Conservation (phyloP, 2,797 vertebrate genomes). For the Paramormyrops hopkinsi region DNA sequence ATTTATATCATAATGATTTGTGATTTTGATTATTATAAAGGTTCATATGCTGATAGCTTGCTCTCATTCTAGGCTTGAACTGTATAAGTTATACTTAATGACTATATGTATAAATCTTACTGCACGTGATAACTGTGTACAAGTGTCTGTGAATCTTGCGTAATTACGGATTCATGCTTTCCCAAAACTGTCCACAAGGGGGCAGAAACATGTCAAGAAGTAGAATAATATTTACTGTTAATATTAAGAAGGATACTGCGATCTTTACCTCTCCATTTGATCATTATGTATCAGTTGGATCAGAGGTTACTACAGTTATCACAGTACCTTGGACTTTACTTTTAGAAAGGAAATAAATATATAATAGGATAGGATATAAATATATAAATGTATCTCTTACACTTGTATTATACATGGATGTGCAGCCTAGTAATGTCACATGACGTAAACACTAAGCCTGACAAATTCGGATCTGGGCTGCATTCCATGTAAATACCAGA, state of each 20-base stretch:
- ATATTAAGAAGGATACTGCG: background rate
- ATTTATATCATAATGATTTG: background rate
- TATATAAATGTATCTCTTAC: background rate
- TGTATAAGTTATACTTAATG: background rate
- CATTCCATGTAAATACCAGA: background rate
- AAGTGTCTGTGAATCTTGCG: background rate
- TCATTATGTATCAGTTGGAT: background rate
- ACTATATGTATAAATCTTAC: background rate
- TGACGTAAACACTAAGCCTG: background rate
- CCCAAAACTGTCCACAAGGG: constrained; percentile 44
- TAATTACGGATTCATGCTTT: background rate
- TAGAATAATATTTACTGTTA: background rate
- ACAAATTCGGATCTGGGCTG: background rate
- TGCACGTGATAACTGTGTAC: background rate
- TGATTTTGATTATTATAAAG: background rate
- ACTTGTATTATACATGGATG: background rate
- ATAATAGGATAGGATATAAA: background rate
- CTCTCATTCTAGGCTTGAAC: background rate
- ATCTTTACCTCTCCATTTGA: background rate
- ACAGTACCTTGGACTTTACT: background rate
- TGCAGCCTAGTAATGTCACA: background rate
- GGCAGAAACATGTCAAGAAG: constrained; percentile 43
- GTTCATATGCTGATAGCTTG: background rate
- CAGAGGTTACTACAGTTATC: background rate
- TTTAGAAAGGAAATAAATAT: background rate